phyloP scores from a whole-genome alignment of 2,113 vertebrate species.

The Tiliqua scincoides region DNA sequence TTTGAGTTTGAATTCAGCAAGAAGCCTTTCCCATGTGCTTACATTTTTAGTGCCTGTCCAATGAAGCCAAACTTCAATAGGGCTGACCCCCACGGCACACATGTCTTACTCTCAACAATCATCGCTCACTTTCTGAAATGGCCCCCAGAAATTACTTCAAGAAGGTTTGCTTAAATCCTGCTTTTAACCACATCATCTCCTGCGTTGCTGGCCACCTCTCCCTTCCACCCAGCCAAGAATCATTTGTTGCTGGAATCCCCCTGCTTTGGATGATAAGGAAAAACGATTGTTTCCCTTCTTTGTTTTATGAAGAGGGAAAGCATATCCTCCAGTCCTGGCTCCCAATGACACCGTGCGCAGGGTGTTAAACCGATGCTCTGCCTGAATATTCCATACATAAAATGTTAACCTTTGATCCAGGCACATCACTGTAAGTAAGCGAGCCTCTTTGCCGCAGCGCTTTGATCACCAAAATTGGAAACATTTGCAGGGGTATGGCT shows the following conservation, averaged over 20 bases:
- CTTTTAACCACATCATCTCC: constrained; percentile 3
- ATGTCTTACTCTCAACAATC: not conserved
- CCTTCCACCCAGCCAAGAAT: not conserved
- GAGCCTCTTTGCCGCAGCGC: constrained; percentile 46
- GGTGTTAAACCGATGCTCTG: constrained; percentile 40
- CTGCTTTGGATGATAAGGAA: not conserved
- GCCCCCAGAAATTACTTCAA: not conserved
- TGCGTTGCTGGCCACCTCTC: constrained; percentile 9
- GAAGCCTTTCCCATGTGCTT: fast-evolving
- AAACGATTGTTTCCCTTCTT: not conserved
- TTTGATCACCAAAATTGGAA: constrained; percentile 76
- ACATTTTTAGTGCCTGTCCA: fast-evolving
- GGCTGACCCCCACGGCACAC: fast-evolving
- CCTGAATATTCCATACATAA: constrained; percentile 65
- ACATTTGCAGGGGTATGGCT: constrained; percentile 64
- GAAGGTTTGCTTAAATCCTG: not conserved
- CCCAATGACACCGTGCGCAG: constrained; percentile 16
- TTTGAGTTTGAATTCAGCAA: no score
- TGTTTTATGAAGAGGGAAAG: constrained; percentile 25
- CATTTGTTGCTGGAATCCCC: not conserved
- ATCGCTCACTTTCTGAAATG: not conserved
- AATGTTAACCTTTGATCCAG: constrained; percentile 69
- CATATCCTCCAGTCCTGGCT: not conserved
- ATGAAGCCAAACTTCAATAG: fast-evolving
- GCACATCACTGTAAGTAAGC: constrained; percentile 58